A percentile compares a stretch with the other conserved stretches of the same genome.
Evolutionary conservation across 2,888 invertebrate genomes (phyloP).

Genomic region (Himalopsyche japonica): DNA sequence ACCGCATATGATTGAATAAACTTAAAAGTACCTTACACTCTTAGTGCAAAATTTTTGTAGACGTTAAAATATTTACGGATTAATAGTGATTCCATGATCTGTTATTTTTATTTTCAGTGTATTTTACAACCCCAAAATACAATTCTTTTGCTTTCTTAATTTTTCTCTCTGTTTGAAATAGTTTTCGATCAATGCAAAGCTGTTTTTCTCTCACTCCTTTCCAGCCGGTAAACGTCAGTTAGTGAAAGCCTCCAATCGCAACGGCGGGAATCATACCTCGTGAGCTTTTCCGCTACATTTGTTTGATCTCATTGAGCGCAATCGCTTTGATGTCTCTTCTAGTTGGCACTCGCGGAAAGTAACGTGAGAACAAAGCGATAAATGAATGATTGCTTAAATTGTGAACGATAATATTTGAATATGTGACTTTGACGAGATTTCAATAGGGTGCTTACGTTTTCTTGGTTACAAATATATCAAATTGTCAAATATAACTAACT

Average conservation of each 20-base stretch:
- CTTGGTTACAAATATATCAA: background rate
- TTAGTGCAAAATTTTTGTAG: too few relatives aligned
- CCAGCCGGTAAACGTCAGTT: background rate
- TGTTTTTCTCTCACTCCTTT: background rate
- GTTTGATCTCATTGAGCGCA: slow-evolving; percentile 3
- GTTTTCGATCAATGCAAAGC: background rate
- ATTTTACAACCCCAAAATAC: too few relatives aligned
- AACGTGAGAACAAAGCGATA: background rate
- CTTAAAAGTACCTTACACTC: too few relatives aligned
- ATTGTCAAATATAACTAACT: too few relatives aligned
- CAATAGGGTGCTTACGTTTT: background rate
- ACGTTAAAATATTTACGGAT: too few relatives aligned
- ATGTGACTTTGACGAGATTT: background rate
- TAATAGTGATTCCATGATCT: too few relatives aligned
- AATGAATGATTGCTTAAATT: background rate
- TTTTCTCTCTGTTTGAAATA: background rate
- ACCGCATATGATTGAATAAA: too few relatives aligned
- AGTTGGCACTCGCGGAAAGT: background rate
- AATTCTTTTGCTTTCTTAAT: too few relatives aligned
- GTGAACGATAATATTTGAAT: background rate
- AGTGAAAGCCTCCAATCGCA: background rate
- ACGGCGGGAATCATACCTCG: background rate
- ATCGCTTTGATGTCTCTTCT: background rate
- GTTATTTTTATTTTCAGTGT: too few relatives aligned
- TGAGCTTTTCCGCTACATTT: slow-evolving; percentile 9